Conservation (phyloP, 2,888 invertebrate species). For the Sarcophaga subvicina region DNA sequence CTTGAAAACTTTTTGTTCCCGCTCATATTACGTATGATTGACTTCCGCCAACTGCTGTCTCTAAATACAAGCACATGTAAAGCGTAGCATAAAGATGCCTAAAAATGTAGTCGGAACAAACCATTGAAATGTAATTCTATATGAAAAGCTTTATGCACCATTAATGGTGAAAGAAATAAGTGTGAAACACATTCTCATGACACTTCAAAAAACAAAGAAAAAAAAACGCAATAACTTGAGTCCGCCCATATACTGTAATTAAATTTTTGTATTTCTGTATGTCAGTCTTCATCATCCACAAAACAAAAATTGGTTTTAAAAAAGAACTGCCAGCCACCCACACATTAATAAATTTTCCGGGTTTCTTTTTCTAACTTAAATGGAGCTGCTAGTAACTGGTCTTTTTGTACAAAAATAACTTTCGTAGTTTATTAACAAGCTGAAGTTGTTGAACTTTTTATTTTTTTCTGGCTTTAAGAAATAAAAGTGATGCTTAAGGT, state of each 20-base stretch:
- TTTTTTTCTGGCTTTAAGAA: neutral
- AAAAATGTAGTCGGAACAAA: slow-evolving; percentile 14
- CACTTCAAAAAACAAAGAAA: neutral
- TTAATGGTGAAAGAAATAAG: neutral
- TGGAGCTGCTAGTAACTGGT: slow-evolving; percentile 28
- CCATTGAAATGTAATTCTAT: neutral
- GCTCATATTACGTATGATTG: slow-evolving; percentile 67
- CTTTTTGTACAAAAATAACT: neutral
- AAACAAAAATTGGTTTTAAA: slow-evolving; percentile 1
- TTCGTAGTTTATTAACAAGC: neutral
- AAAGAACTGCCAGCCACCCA: slow-evolving; percentile 51
- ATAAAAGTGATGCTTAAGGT: no score
- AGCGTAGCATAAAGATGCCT: neutral
- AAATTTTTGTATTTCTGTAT: slow-evolving; percentile 25
- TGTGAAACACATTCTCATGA: slow-evolving; percentile 14
- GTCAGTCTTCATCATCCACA: slow-evolving; percentile 45
- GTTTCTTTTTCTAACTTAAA: slow-evolving; percentile 3
- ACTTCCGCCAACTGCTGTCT: slow-evolving; percentile 65
- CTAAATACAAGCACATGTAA: neutral
- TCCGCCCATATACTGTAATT: neutral
- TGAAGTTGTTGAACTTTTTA: slow-evolving; percentile 63
- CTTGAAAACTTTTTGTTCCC: slow-evolving; percentile 13
- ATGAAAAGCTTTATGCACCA: neutral
- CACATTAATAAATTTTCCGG: slow-evolving; percentile 17
- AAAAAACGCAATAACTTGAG: neutral